Evolutionary conservation across 1,140 invertebrate species (phyloP).

Genomic region (Pinna nobilis): DNA sequence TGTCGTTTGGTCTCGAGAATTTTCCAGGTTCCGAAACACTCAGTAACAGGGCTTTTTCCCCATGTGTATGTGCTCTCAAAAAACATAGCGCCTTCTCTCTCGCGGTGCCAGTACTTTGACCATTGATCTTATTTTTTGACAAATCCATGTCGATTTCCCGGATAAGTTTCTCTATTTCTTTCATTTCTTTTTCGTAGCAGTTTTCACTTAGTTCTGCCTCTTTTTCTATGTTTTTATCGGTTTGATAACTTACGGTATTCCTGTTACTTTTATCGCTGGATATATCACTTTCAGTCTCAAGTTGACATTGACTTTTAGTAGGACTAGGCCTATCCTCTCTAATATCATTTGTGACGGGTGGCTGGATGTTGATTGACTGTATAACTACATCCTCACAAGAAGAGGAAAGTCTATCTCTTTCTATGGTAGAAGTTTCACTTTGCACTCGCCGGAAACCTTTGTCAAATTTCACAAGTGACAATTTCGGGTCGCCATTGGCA

Average conservation of each 20-base stretch:
- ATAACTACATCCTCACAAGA: no score
- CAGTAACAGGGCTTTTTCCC: conserved; percentile 8
- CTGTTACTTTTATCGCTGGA: no score
- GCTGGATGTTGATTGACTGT: no score
- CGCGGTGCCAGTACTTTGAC: background rate
- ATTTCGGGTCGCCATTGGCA: conserved; percentile 37
- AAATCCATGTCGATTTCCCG: conserved; percentile 2
- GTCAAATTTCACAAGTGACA: background rate
- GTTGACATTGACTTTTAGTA: no score
- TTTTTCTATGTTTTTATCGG: no score
- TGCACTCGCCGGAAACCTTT: background rate
- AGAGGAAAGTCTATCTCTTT: no score
- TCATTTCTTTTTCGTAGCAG: conserved; percentile 9
- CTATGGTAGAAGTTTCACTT: no score
- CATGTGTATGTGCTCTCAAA: background rate
- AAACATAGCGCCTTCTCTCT: conserved; percentile 12
- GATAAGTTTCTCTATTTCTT: conserved; percentile 8
- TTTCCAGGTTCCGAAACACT: background rate
- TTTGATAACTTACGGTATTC: no score
- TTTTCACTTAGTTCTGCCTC: no score
- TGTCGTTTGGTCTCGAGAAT: conserved; percentile 13
- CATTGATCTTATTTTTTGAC: background rate
- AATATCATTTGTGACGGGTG: no score
- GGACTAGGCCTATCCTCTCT: no score
- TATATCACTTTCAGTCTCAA: no score